These are phyloP conservation scores for Zaprionus inermis DNA, from an alignment of 1,140 invertebrate species.

Conservation along the genomic window DNA sequence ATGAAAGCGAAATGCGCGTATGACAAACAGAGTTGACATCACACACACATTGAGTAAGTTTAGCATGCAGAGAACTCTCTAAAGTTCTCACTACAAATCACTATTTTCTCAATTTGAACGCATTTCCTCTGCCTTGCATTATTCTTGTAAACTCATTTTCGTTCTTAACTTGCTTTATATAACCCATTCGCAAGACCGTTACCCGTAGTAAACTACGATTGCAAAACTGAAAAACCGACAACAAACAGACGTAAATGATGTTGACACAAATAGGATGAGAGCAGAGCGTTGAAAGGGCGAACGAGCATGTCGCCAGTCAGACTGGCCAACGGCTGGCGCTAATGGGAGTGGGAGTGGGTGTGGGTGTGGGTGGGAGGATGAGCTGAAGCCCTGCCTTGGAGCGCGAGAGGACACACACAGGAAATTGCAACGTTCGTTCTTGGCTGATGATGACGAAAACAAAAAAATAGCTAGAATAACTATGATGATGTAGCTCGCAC, in stretches of 20 bases:
- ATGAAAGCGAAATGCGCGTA: slow-evolving; percentile 1
- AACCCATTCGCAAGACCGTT: slow-evolving; percentile 29
- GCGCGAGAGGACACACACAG: slow-evolving; percentile 26
- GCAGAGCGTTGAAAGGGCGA: slow-evolving; percentile 6
- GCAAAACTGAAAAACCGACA: slow-evolving; percentile 27
- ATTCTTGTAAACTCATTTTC: not conserved
- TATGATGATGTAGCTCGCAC: slow-evolving; percentile 36
- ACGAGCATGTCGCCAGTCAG: slow-evolving; percentile 67
- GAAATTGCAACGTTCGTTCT: slow-evolving; percentile 42
- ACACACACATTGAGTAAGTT: not conserved
- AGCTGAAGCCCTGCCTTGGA: not conserved
- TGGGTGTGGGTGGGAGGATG: not conserved
- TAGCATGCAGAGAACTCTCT: not conserved
- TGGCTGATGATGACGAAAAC: slow-evolving; percentile 37
- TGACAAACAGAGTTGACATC: slow-evolving; percentile 20
- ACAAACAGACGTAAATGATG: slow-evolving; percentile 54
- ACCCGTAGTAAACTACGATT: slow-evolving; percentile 25
- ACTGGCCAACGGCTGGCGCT: slow-evolving; percentile 74
- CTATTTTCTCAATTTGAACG: not conserved
- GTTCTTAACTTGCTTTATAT: slow-evolving; percentile 2
- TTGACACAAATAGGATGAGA: slow-evolving; percentile 35
- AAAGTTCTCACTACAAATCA: not conserved
- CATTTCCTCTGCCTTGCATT: not conserved
- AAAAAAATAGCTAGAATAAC: slow-evolving; percentile 47
- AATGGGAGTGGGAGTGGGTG: slow-evolving; percentile 38